A percentile compares a stretch with the other conserved stretches of the same genome.
phyloP scores from a whole-genome alignment of 2,797 vertebrate genomes.

The Spea hammondii region DNA sequence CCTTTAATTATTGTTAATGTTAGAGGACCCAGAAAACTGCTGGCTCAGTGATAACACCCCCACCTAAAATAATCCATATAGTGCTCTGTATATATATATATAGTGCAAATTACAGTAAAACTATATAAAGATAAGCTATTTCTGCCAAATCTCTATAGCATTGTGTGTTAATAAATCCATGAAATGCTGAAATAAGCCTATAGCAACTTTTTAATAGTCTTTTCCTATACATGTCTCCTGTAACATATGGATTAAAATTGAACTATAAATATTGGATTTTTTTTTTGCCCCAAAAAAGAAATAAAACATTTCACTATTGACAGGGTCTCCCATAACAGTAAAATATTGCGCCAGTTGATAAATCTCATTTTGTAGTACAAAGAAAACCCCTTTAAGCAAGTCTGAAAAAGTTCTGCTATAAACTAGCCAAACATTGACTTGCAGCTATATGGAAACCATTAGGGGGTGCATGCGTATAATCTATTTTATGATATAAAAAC shows the following conservation, averaged over 20 bases:
- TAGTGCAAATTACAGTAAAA: no score
- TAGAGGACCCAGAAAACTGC: no score
- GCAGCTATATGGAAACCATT: constrained; percentile 39
- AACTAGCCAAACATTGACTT: background rate
- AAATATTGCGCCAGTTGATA: constrained; percentile 35
- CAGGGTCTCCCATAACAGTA: constrained; percentile 30
- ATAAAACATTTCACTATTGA: constrained; percentile 9
- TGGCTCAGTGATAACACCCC: no score
- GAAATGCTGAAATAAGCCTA: background rate
- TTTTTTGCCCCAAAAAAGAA: background rate
- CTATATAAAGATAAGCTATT: no score
- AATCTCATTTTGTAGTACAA: constrained; percentile 36
- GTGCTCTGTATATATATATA: no score
- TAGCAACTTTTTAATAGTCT: background rate
- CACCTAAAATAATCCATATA: no score
- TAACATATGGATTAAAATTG: background rate
- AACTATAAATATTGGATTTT: background rate
- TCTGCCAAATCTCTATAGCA: no score
- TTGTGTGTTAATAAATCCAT: background rate
- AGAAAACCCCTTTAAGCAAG: constrained; percentile 29
- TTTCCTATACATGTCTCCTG: background rate
- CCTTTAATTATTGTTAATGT: no score
- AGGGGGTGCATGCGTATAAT: constrained; percentile 22
- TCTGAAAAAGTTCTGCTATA: constrained; percentile 27
- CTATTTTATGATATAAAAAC: constrained; percentile 28